phyloP scores from a whole-genome alignment of 2,113 vertebrate genomes.

The Beaufortia kweichowensis region DNA sequence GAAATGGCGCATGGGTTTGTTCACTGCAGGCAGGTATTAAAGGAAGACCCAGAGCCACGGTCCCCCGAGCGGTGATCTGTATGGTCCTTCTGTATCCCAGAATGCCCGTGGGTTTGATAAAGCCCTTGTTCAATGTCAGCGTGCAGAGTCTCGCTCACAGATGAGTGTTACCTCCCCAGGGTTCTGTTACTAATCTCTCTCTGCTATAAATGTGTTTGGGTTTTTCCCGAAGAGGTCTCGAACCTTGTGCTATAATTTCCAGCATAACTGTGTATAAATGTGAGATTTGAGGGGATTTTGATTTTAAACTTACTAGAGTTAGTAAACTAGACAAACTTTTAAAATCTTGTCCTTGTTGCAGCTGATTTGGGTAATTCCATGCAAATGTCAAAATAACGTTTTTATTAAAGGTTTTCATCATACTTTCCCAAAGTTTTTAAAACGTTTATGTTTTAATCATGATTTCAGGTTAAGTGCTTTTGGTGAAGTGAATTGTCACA shows the following conservation, averaged over 20 bases:
- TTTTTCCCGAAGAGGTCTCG: constrained; percentile 33
- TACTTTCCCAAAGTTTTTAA: too few species aligned
- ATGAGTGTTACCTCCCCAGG: constrained; percentile 35
- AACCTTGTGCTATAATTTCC: constrained; percentile 27
- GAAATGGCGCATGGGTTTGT: constrained; percentile 10
- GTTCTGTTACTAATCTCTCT: constrained; percentile 24
- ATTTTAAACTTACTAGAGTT: too few species aligned
- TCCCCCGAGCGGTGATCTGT: constrained; percentile 14
- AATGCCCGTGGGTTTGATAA: constrained; percentile 26
- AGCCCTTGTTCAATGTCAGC: constrained; percentile 29
- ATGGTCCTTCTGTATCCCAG: constrained; percentile 11
- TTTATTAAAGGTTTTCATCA: too few species aligned
- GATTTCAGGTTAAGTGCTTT: too few species aligned
- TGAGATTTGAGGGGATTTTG: not conserved
- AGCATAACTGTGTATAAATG: not conserved
- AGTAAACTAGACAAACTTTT: not conserved
- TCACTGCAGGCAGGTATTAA: constrained; percentile 42
- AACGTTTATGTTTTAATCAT: too few species aligned
- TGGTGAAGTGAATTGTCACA: too few species aligned
- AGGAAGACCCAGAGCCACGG: not conserved
- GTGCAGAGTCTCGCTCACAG: constrained; percentile 19
- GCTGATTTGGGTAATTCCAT: not conserved
- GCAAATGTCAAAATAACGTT: too few species aligned
- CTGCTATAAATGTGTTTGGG: constrained; percentile 38
- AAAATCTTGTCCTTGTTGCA: not conserved